Evolutionary conservation across 2,888 invertebrate genomes (phyloP).

Genomic region (Augiades crinisus): DNA sequence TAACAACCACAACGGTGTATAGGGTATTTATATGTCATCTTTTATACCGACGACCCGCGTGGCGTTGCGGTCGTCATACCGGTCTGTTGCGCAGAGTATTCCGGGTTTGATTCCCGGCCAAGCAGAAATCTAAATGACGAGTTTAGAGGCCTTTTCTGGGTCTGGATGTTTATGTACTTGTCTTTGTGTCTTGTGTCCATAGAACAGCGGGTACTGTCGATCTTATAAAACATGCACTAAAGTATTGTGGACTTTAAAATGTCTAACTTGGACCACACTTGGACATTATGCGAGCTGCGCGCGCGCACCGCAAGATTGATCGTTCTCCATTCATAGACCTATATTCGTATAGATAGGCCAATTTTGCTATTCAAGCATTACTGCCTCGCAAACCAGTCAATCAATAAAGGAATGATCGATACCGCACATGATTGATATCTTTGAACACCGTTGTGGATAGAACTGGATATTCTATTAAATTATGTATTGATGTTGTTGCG

Average conservation of each 20-base stretch:
- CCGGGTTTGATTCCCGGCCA: no score
- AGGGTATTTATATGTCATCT: no score
- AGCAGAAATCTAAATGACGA: no score
- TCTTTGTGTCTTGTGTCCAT: no score
- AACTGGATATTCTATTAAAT: background rate
- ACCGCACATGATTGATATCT: background rate
- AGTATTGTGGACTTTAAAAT: background rate
- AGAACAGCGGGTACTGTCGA: no score
- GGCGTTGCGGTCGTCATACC: no score
- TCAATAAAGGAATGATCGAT: constrained; percentile 1
- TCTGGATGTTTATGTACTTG: no score
- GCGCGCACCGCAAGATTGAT: constrained; percentile 51
- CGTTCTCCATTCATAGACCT: constrained; percentile 42
- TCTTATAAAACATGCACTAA: no score
- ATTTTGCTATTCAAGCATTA: background rate
- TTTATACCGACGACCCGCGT: no score
- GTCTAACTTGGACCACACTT: constrained; percentile 24
- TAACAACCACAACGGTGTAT: no score
- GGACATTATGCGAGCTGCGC: constrained; percentile 44
- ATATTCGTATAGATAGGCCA: constrained; percentile 29
- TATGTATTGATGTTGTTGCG: background rate
- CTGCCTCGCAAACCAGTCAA: background rate
- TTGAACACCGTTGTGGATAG: background rate
- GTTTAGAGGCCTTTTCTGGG: no score
- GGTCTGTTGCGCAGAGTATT: no score